Evolutionary conservation across 2,797 vertebrate genomes (phyloP).

Genomic region (Leptatherina wallacei): DNA sequence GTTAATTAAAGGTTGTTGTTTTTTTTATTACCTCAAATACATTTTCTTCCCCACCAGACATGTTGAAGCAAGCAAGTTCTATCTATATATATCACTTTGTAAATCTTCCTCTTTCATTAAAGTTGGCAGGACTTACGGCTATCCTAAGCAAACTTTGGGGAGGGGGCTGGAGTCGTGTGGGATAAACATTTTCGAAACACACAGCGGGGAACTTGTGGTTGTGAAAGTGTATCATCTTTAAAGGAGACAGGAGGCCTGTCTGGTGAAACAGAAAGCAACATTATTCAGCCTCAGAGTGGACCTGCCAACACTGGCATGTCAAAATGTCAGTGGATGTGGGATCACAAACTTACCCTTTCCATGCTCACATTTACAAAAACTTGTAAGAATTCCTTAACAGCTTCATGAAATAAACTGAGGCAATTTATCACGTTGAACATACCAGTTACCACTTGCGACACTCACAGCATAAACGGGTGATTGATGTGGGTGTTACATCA

Average conservation of each 20-base stretch:
- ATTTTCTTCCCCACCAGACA: conserved; percentile 56
- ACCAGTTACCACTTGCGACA: conserved; percentile 22
- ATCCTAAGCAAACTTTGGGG: conserved; percentile 60
- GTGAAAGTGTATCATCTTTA: conserved; percentile 72
- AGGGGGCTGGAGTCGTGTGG: conserved; percentile 57
- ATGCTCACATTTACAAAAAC: conserved; percentile 28
- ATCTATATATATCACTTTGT: conserved; percentile 55
- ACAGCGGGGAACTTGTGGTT: conserved; percentile 62
- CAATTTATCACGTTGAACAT: conserved; percentile 15
- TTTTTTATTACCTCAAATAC: conserved; percentile 46
- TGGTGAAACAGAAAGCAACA: conserved; percentile 67
- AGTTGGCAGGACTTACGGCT: conserved; percentile 52
- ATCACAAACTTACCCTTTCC: conserved; percentile 45
- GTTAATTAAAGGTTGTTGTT: conserved; percentile 50
- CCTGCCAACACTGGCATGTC: conserved; percentile 59
- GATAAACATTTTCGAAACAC: conserved; percentile 74
- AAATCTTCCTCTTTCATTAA: conserved; percentile 61
- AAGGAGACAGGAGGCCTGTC: conserved; percentile 60
- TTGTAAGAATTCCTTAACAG: not conserved
- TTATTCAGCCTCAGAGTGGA: conserved; percentile 59
- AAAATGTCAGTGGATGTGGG: conserved; percentile 50
- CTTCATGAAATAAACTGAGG: not conserved
- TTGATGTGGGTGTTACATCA: conserved; percentile 34
- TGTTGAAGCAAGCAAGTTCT: conserved; percentile 65
- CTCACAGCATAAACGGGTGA: conserved; percentile 26